phyloP scores from a whole-genome alignment of 1,140 invertebrate species.

The Apis mellifera region Amel_HAv3.1 CM009933.2:5243001-5243500 shows the following conservation, averaged over 20 bases:
- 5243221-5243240: constrained; percentile 22
- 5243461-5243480: neutral
- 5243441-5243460: neutral
- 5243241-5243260: constrained; percentile 23
- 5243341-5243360: constrained; percentile 61
- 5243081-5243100: too few species aligned
- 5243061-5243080: too few species aligned
- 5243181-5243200: neutral
- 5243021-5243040: too few species aligned
- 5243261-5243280: constrained; percentile 55
- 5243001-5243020: too few species aligned
- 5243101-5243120: too few species aligned
- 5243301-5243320: constrained; percentile 47
- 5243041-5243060: too few species aligned
- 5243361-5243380: constrained; percentile 52
- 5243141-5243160: neutral
- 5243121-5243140: too few species aligned
- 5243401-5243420: constrained; percentile 29
- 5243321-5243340: constrained; percentile 50
- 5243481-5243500: neutral
- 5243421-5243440: neutral
- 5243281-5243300: constrained; percentile 34
- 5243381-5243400: constrained; percentile 39
- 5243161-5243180: fast-evolving
- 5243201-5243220: constrained; percentile 31